Percentiles rank a stretch among this genome's conserved stretches.
Evolutionary conservation across 2,888 invertebrate species (phyloP).

Genomic region (Chrysomela aeneicollis): DNA sequence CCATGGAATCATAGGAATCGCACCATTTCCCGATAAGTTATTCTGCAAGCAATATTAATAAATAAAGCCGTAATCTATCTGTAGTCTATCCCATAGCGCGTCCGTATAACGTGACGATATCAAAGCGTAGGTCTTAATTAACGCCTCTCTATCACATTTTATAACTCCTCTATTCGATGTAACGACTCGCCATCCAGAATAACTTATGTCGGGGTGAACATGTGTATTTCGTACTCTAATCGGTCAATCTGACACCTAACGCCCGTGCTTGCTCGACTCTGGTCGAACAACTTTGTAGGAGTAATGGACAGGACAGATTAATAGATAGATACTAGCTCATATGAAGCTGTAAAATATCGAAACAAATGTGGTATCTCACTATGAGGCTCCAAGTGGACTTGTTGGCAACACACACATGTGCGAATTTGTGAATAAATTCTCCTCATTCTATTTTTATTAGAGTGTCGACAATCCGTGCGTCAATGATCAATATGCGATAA

Average conservation of each 20-base stretch:
- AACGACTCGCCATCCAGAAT: slow-evolving; percentile 50
- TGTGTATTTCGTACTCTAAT: slow-evolving; percentile 55
- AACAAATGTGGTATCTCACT: not conserved
- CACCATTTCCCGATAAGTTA: too few species aligned
- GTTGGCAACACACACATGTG: too few species aligned
- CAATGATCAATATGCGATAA: too few species aligned
- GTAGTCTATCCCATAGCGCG: slow-evolving; percentile 12
- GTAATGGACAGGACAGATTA: slow-evolving; percentile 2
- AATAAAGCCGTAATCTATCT: slow-evolving; percentile 15
- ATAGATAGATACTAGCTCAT: not conserved
- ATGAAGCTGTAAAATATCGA: not conserved
- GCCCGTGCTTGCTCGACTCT: slow-evolving; percentile 31
- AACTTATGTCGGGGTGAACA: slow-evolving; percentile 54
- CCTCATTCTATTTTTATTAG: too few species aligned
- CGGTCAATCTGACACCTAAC: slow-evolving; percentile 50
- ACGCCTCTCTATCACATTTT: slow-evolving; percentile 52
- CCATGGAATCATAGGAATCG: too few species aligned
- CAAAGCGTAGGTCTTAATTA: slow-evolving; percentile 52
- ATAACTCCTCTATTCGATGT: slow-evolving; percentile 53
- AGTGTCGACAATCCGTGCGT: too few species aligned
- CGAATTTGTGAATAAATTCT: too few species aligned
- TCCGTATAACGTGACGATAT: slow-evolving; percentile 26
- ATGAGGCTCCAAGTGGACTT: too few species aligned
- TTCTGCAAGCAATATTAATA: not conserved
- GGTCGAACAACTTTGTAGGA: slow-evolving; percentile 43